These are phyloP conservation scores for Lucilia sericata DNA, from an alignment of 1,140 invertebrate genomes.

Conservation along the genomic window DNA sequence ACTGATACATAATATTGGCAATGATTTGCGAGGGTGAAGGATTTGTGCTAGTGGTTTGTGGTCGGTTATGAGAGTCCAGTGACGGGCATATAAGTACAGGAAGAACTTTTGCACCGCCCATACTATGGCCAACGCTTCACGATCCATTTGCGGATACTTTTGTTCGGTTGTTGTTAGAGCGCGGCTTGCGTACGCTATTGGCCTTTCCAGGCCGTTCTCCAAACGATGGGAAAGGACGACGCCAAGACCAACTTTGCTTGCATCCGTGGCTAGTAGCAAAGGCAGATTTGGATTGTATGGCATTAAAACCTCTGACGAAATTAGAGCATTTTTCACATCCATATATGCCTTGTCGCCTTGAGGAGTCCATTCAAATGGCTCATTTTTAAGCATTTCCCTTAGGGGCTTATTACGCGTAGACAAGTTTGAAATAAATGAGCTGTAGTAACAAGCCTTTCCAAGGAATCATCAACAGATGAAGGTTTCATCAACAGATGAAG, in stretches of 20 bases:
- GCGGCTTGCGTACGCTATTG: conserved; percentile 25
- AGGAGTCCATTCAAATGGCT: no score
- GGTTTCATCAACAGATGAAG: background rate
- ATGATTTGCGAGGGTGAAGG: conserved; percentile 57
- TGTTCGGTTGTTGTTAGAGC: conserved; percentile 54
- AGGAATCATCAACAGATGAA: conserved; percentile 39
- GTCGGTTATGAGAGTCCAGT: conserved; percentile 69
- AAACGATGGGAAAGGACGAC: conserved; percentile 68
- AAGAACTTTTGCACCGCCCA: conserved; percentile 58
- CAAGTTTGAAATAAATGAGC: conserved; percentile 39
- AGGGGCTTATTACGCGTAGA: conserved; percentile 3
- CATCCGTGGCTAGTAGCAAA: background rate
- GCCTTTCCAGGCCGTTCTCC: conserved; percentile 59
- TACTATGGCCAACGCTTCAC: conserved; percentile 68
- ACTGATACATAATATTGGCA: conserved; percentile 62
- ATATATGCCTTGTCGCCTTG: conserved; percentile 8
- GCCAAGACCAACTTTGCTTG: conserved; percentile 63
- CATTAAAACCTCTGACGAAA: background rate
- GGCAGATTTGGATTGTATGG: conserved; percentile 23
- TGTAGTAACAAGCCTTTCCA: conserved; percentile 23
- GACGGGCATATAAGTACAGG: conserved; percentile 59
- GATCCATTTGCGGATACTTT: conserved; percentile 67
- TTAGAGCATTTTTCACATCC: background rate
- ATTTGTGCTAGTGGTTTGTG: conserved; percentile 68
- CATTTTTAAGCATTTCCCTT: conserved; percentile 22